These are phyloP conservation scores for Lasioglossum leucozonium DNA, from an alignment of 2,888 invertebrate genomes.

Conservation along the genomic window DNA sequence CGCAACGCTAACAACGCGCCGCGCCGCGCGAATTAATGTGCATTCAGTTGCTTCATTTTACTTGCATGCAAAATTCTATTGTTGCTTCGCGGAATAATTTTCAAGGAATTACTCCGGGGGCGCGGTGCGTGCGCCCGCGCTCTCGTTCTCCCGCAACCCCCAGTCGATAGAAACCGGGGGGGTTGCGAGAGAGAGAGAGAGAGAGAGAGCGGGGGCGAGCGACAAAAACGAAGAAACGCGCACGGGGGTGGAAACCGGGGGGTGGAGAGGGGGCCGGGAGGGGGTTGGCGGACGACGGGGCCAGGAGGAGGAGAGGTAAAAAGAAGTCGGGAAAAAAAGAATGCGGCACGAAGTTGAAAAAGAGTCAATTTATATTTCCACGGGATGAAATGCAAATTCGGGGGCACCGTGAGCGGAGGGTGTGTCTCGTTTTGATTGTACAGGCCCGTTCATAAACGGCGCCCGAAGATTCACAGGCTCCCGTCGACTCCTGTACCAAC, in stretches of 20 bases:
- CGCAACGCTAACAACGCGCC: conserved; percentile 35
- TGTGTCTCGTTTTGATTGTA: conserved; percentile 28
- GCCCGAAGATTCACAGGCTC: not conserved
- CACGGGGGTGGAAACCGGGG: not conserved
- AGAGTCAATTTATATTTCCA: conserved; percentile 43
- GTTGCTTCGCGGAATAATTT: conserved; percentile 58
- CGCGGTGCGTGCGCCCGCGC: conserved; percentile 22
- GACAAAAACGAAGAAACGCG: conserved; percentile 15
- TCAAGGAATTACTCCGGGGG: conserved; percentile 56
- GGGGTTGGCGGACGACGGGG: not conserved
- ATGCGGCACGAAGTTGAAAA: conserved; percentile 26
- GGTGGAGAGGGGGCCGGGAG: too few species aligned
- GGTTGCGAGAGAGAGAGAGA: conserved; percentile 20
- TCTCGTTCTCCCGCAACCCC: not conserved
- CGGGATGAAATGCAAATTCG: conserved; percentile 52
- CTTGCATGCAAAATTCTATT: conserved; percentile 61
- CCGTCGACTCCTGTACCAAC: not conserved
- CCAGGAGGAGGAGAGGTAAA: not conserved
- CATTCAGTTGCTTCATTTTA: conserved; percentile 60
- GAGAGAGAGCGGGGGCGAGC: conserved; percentile 1
- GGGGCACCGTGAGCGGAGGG: conserved; percentile 18
- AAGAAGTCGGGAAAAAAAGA: not conserved
- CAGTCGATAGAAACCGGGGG: conserved; percentile 40
- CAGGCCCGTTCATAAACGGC: not conserved
- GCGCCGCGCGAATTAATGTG: conserved; percentile 51